These are phyloP conservation scores for Agapetus fuscipes DNA, from an alignment of 2,888 invertebrate genomes.

Conservation along the genomic window DNA sequence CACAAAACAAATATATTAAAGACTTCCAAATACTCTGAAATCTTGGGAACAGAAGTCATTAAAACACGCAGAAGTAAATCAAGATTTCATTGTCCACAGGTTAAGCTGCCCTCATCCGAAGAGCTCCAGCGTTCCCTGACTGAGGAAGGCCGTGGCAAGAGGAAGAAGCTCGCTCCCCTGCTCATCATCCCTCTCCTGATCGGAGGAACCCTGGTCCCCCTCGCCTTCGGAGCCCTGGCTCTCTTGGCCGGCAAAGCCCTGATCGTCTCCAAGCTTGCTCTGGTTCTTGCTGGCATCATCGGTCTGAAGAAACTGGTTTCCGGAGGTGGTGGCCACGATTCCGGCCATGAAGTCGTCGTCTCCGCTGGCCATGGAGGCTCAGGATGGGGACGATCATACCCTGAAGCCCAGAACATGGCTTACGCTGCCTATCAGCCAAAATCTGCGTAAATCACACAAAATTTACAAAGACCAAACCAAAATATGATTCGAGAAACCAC, in stretches of 20 bases:
- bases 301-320: constrained; percentile 75
- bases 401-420: constrained; percentile 47
- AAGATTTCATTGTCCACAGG: too few species aligned
- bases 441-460: constrained; percentile 7
- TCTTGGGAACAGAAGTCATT: too few species aligned
- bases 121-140: constrained; percentile 52
- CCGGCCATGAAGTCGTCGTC: constrained; percentile 62
- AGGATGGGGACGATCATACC: constrained; percentile 59
- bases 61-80: too few species aligned
- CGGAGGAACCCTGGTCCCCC: constrained; percentile 70
- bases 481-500: too few species aligned
- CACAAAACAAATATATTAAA: too few species aligned
- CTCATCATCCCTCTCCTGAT: constrained; percentile 70
- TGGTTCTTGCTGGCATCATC: constrained; percentile 74
- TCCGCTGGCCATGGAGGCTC: constrained; percentile 56
- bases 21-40: too few species aligned
- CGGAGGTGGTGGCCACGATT: constrained; percentile 53
- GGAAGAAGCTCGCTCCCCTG: constrained; percentile 64
- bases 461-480: too few species aligned
- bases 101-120: constrained; percentile 63
- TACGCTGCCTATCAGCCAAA: constrained; percentile 47
- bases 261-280: constrained; percentile 73
- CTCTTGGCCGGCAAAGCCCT: constrained; percentile 77
- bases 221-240: constrained; percentile 74
- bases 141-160: constrained; percentile 59